These are phyloP conservation scores for Morone saxatilis DNA, from an alignment of 2,113 vertebrate genomes.

Conservation along the genomic window DNA sequence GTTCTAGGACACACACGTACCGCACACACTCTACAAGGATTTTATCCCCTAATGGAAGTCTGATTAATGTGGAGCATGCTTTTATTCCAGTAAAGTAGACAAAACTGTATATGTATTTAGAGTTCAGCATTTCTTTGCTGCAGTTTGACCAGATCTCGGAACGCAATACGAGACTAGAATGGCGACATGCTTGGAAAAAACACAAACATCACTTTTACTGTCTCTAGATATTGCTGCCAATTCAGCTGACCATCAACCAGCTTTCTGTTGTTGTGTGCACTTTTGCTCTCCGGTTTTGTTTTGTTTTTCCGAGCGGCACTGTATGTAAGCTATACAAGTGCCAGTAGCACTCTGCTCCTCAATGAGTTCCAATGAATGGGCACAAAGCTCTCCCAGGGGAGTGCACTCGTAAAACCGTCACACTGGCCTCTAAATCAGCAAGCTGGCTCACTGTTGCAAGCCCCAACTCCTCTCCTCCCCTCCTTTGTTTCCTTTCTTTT, in stretches of 20 bases:
- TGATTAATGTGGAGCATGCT: slow-evolving; percentile 27
- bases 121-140: slow-evolving; percentile 12
- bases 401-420: slow-evolving; percentile 78
- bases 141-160: background rate
- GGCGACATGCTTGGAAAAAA: background rate
- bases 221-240: slow-evolving; percentile 8
- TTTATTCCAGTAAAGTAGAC: slow-evolving; percentile 31
- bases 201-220: slow-evolving; percentile 3
- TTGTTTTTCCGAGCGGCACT: slow-evolving; percentile 11
- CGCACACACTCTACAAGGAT: slow-evolving; percentile 13
- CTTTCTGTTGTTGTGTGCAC: slow-evolving; percentile 53
- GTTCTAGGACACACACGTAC: slow-evolving; percentile 26
- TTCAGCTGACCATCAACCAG: slow-evolving; percentile 19
- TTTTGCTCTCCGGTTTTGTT: slow-evolving; percentile 39
- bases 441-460: slow-evolving; percentile 37
- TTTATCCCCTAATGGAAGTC: slow-evolving; percentile 53
- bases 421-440: slow-evolving; percentile 76
- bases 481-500: slow-evolving; percentile 53
- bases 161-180: background rate
- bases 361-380: slow-evolving; percentile 80
- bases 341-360: slow-evolving; percentile 71
- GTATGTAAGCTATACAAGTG: slow-evolving; percentile 64
- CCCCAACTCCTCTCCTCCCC: slow-evolving; percentile 38
- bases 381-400: slow-evolving; percentile 76
- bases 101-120: slow-evolving; percentile 26